phyloP scores from a whole-genome alignment of 2,888 invertebrate species.

The Synanthedon vespiformis region DNA sequence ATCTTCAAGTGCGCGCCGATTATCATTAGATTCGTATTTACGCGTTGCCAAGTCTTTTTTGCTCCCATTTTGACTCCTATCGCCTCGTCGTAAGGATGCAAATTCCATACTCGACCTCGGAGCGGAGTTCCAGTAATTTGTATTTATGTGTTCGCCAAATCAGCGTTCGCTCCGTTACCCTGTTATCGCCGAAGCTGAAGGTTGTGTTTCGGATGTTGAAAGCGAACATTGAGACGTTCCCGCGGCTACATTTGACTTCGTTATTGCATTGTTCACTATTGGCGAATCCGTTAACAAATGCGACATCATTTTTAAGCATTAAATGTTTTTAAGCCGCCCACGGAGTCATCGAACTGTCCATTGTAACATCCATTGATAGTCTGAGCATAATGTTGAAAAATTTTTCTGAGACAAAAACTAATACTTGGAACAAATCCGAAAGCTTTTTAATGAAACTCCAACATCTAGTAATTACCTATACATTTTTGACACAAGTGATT shows the following conservation, averaged over 20 bases:
- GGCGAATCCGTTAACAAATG: too few relatives aligned
- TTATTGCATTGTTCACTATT: background rate
- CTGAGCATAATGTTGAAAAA: too few relatives aligned
- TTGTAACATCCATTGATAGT: too few relatives aligned
- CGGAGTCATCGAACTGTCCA: too few relatives aligned
- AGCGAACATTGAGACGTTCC: background rate
- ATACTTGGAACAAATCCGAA: too few relatives aligned
- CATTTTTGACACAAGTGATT: too few relatives aligned
- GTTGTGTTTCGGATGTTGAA: background rate
- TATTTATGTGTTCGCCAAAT: background rate
- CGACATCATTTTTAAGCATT: too few relatives aligned
- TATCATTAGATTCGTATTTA: constrained; percentile 8
- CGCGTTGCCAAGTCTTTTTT: constrained; percentile 1
- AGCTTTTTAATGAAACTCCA: too few relatives aligned
- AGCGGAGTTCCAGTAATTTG: constrained; percentile 3
- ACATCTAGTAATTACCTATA: too few relatives aligned
- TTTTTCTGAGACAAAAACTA: too few relatives aligned
- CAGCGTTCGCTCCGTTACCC: background rate
- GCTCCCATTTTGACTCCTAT: constrained; percentile 1
- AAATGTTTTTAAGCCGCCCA: too few relatives aligned
- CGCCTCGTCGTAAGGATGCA: constrained; percentile 1
- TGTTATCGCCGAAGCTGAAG: background rate
- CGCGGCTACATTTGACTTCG: background rate
- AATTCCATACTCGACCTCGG: constrained; percentile 1
- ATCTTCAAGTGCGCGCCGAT: constrained; percentile 4